These are phyloP conservation scores for Lerema accius DNA, from an alignment of 1,140 invertebrate genomes.

Conservation along the genomic window DNA sequence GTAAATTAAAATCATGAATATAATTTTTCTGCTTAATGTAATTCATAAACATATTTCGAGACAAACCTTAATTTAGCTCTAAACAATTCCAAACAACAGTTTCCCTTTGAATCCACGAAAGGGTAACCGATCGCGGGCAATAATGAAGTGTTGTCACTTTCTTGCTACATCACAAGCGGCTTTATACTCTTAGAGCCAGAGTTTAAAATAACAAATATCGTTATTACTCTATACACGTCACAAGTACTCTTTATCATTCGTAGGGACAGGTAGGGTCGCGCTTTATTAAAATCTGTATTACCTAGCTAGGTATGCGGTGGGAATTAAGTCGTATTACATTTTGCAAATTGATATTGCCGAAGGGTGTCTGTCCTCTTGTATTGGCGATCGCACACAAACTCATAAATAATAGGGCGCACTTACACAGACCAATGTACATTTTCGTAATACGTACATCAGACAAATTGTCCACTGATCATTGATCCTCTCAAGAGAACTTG, in stretches of 20 bases:
- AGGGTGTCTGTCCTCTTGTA: constrained; percentile 3
- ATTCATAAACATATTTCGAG: too few species aligned
- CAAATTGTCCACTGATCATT: background rate
- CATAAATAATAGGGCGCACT: too few species aligned
- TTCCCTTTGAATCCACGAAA: too few species aligned
- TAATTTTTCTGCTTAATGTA: too few species aligned
- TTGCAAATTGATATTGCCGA: constrained; percentile 2
- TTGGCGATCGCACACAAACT: background rate
- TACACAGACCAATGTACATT: background rate
- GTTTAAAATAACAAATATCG: background rate
- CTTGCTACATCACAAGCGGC: too few species aligned
- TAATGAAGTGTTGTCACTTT: too few species aligned
- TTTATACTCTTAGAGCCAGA: too few species aligned
- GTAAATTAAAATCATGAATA: too few species aligned
- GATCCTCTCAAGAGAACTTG: constrained; percentile 9
- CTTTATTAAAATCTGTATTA: background rate
- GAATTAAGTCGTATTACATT: constrained; percentile 4
- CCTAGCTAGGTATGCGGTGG: background rate
- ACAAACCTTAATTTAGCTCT: too few species aligned
- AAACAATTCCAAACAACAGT: too few species aligned
- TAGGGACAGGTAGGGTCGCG: background rate
- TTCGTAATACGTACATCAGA: background rate
- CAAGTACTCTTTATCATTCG: background rate
- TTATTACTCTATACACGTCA: too few species aligned
- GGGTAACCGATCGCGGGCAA: too few species aligned